Base-by-base conservation (phyloP, 2,113 vertebrate species). In the Cairina moschata region DNA sequence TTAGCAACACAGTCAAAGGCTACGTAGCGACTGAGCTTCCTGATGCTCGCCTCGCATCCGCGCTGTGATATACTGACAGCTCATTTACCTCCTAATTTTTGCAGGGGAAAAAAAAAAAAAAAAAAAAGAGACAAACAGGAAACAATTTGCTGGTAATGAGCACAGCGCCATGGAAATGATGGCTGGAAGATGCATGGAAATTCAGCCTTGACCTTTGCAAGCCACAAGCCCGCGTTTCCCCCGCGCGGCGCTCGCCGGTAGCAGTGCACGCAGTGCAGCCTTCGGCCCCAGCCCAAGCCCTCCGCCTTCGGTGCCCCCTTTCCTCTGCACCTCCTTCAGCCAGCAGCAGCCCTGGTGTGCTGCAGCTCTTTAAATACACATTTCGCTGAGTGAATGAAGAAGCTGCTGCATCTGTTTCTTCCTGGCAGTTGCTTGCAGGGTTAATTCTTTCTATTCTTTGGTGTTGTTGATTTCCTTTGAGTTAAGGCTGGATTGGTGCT, bases 81-180 rank as follows among this genome's bases (percentile, higher is more conserved):
- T 38, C 60, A 38, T 38, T 38, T 63, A 63, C 60, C 15, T 38
- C 17, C 26, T 38, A 38, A 55, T 36, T 88, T 81, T 83, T 90
- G 86, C 75, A 69, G 58, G 68, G 3, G 4, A 1, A 14, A 8
- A 16, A 31, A 23, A 21, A 8, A 16, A 31, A 23, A 21, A 31
- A 22, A 59, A 15, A 12, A 1, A 8, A 6, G 16, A 10, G 32
- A 67, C 69, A 84, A 94, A 77, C 28, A 67, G 71, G 88, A 96
- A 95, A 84, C 56, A 14, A 73, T 50, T 95, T 38, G 63, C 34
- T 34, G 34, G 29, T 78, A 87, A 69, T 34, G 55, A 91, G 88
- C 94, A 78, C 88, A 96, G 76, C 12, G 11, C 32, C 81, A 71
- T 87, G 85, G 71, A 83, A 95, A 88, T 17, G 8, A 67, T 58